These are phyloP conservation scores for Tetragnatha montana DNA, from an alignment of 2,888 invertebrate genomes.

Conservation along the genomic window DNA sequence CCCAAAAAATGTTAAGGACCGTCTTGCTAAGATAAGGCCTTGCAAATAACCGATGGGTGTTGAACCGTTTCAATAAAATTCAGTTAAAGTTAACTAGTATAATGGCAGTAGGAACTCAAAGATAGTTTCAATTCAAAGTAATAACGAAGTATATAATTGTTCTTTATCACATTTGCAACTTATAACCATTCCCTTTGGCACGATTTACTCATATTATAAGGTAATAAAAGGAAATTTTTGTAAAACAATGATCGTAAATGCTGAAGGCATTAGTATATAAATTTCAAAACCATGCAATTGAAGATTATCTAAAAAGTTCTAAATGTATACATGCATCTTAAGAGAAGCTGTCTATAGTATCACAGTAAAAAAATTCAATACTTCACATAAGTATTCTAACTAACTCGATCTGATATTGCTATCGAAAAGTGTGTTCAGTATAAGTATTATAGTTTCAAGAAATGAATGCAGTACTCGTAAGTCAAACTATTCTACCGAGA, in stretches of 20 bases:
- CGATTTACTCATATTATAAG: not conserved
- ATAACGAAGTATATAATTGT: not conserved
- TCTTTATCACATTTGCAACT: conserved; percentile 1
- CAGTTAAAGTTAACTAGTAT: too few species aligned
- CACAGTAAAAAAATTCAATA: not conserved
- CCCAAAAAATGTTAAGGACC: too few species aligned
- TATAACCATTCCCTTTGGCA: not conserved
- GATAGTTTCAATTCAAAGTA: not conserved
- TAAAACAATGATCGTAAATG: not conserved
- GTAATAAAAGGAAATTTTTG: not conserved
- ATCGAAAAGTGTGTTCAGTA: conserved; percentile 27
- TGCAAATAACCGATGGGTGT: not conserved
- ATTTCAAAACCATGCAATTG: not conserved
- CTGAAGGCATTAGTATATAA: not conserved
- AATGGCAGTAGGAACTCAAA: not conserved
- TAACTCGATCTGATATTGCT: not conserved
- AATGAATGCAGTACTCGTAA: conserved; percentile 7
- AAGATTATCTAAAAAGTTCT: not conserved
- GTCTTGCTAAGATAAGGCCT: not conserved
- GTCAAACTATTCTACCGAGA: conserved; percentile 19
- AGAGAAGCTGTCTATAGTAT: not conserved
- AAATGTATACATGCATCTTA: conserved; percentile 1
- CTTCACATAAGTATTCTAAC: not conserved
- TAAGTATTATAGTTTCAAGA: conserved; percentile 27
- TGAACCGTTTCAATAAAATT: too few species aligned